Evolutionary conservation across 2,888 invertebrate species (phyloP).

Genomic region (Ormyrus pomaceus): DNA sequence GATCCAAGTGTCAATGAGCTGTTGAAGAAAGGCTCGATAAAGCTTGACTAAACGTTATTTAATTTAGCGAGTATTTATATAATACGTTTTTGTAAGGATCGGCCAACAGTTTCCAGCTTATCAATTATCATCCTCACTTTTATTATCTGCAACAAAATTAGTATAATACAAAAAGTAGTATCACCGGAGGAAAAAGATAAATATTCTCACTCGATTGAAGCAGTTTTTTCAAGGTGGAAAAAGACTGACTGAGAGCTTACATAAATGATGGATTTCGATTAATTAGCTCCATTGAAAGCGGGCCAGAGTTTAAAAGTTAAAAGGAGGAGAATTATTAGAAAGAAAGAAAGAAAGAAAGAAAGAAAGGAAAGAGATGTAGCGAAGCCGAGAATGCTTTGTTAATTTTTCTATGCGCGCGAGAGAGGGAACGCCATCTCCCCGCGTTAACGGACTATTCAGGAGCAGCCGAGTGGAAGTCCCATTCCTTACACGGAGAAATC

Average conservation of each 20-base stretch:
- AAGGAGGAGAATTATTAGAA: constrained; percentile 31
- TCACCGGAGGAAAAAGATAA: no score
- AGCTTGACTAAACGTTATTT: no score
- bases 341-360: background rate
- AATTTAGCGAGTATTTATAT: no score
- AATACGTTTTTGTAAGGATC: no score
- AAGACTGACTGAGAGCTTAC: background rate
- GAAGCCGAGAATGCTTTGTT: constrained; percentile 50
- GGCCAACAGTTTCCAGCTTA: no score
- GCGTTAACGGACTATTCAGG: constrained; percentile 68
- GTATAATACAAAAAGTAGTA: no score
- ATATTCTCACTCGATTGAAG: no score
- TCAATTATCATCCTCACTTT: no score
- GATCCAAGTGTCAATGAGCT: no score
- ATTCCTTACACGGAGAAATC: constrained; percentile 61
- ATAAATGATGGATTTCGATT: constrained; percentile 44
- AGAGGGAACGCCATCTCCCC: constrained; percentile 56
- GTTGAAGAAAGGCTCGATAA: no score
- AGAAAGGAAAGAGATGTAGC: background rate
- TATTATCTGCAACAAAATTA: no score
- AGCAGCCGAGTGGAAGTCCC: constrained; percentile 71
- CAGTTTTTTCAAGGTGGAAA: no score
- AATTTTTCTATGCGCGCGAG: constrained; percentile 53
- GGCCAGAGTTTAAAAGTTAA: constrained; percentile 25
- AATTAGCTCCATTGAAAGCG: constrained; percentile 47